Evolutionary conservation across 2,888 invertebrate genomes (phyloP).

Genomic region (Chironomus riparius): DNA sequence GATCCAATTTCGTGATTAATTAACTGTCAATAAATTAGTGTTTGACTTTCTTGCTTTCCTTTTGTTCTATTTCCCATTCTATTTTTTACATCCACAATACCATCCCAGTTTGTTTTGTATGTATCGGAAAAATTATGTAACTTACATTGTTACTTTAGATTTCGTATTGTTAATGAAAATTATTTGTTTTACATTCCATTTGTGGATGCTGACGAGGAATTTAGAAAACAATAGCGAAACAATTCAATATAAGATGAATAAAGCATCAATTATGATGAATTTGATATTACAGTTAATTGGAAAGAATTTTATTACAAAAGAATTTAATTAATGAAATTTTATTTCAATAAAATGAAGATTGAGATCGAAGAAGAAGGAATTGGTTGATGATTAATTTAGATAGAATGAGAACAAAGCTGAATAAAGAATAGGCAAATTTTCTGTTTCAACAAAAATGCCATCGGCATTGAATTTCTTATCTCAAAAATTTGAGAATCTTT

Average conservation of each 20-base stretch:
- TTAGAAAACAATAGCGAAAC: neutral
- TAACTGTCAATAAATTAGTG: constrained; percentile 3
- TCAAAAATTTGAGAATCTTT: too few species aligned
- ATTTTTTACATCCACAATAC: neutral
- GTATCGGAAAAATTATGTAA: neutral
- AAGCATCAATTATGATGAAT: neutral
- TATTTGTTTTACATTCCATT: neutral
- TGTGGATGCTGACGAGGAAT: neutral
- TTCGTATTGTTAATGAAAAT: neutral
- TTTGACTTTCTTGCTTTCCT: neutral
- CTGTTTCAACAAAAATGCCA: too few species aligned
- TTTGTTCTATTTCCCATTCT: neutral
- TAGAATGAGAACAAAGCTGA: too few species aligned
- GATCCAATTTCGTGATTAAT: neutral
- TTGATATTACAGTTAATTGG: neutral
- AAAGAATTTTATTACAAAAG: neutral
- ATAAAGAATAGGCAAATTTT: too few species aligned
- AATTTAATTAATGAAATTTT: too few species aligned
- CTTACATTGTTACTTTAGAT: neutral
- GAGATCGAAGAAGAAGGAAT: too few species aligned
- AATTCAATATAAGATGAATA: too few species aligned
- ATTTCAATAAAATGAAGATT: too few species aligned
- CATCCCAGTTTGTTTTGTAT: neutral
- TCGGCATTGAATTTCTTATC: too few species aligned
- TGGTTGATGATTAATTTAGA: too few species aligned